Evolutionary conservation across 2,113 vertebrate species (phyloP), one percentile per base, ranked within the genome.

Genomic region (Melanotaenia duboulayi): DNA sequence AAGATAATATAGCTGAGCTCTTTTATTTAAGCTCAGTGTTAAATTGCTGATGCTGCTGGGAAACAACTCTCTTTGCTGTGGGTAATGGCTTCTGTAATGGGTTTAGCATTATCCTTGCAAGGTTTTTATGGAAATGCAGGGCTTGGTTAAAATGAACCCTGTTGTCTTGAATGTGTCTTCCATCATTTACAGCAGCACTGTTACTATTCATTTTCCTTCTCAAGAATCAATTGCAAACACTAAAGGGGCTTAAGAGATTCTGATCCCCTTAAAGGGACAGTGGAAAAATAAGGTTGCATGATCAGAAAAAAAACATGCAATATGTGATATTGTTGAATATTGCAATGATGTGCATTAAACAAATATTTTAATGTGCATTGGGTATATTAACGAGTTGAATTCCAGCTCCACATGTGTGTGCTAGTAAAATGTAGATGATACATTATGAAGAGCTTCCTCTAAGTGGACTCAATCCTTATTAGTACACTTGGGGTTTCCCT

Each of bases 41-140:
- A 14, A 50, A 66, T 44, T 66, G 65, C 59, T 74, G 60, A 78
- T 75, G 66, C 52, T 62, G 56, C 63, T 72, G 67, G 62, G 59
- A 50, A 58, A 40, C 32, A 67, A 25, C 57, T 32, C 68, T 37
- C 56, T 25, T 58, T 17, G 42, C 68, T 65, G 2, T 19, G 46
- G 46, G 23, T 87, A 77, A 85, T 82, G 74, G 71, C 67, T 68
- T 67, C 25, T 74, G 54, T 82, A 78, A 84, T 81, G 78, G 69
- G 46, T 58, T n/a, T 37, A 79, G 63, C 68, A 52, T 78, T 80
- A 86, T 73, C 80, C 51, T 73, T 61, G 40, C 24, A 61, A 80
- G 64, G 37, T 50, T 78, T 35, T 82, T 81, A 82, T 80, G 32
- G 68, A 76, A 77, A 81, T 79, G 50, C 63, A 20, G 51, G 40